These are phyloP conservation scores for Aethina tumida DNA, from an alignment of 1,140 invertebrate genomes.

Conservation along the genomic window DNA sequence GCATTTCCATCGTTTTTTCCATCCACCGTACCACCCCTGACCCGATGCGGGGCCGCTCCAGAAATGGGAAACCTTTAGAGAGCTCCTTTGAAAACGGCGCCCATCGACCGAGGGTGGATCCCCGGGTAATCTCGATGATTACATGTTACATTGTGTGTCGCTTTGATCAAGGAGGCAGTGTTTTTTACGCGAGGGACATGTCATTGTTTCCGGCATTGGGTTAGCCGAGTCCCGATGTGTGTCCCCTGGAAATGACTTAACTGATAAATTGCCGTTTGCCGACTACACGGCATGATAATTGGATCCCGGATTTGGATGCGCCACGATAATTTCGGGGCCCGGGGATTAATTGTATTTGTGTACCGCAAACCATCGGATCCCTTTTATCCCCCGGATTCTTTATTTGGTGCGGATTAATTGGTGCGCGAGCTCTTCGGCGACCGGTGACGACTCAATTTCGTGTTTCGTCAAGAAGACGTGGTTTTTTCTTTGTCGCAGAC, in stretches of 20 bases:
- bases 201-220: constrained; percentile 23
- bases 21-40: no score
- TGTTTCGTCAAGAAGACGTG: no score
- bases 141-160: constrained; percentile 29
- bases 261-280: constrained; percentile 13
- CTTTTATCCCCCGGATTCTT: no score
- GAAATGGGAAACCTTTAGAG: neutral
- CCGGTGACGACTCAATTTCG: no score
- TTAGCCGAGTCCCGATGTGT: constrained; percentile 3
- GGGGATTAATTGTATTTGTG: no score
- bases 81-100: constrained; percentile 1
- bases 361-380: no score
- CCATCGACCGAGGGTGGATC: constrained; percentile 5
- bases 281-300: constrained; percentile 5
- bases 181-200: constrained; percentile 28
- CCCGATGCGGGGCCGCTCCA: no score
- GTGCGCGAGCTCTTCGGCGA: no score
- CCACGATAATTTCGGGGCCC: no score
- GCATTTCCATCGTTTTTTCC: no score
- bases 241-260: constrained; percentile 3
- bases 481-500: no score
- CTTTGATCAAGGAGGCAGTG: constrained; percentile 26
- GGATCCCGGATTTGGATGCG: constrained; percentile 9
- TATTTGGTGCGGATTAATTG: no score
- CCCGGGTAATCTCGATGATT: constrained; percentile 27